Evolutionary conservation across 1,140 invertebrate genomes (phyloP), one percentile per base, ranked within the genome.

Genomic region (Cheumatopsyche charites): DNA sequence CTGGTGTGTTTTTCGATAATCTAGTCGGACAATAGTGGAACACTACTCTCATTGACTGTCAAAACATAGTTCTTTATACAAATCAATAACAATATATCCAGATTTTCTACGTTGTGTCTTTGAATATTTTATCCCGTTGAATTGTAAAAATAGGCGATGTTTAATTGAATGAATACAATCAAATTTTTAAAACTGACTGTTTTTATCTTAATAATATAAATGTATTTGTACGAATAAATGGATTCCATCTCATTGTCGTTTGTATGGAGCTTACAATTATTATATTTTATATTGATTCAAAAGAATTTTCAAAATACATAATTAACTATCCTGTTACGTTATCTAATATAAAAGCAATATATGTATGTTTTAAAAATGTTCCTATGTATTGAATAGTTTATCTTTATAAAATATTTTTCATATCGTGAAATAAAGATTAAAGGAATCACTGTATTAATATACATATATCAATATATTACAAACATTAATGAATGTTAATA

Each of bases 341-440:
- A 25, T 58, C 25, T 25, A 36, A 36, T 55, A 55, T 21, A 58
- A 58, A 58, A 58, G 19, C 55, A 58, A 58, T 58, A 58, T 52
- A 17, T 58, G 21, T 25, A 58, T 58, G 55, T 58, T 26, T 58
- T 58, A 21, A 58, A 25, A 58, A 58, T 26, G 55, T 58, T 58
- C 55, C 55, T 58, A 58, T 58, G 21, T 52, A 52, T 7, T 58
- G 55, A 58, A 58, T 58, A 58, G 55, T 58, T 19, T 58, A n/a
- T n/a, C n/a, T n/a, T n/a, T n/a, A 58, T 58, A 25, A 2, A 23
- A 58, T 58, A 26, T 52, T 52, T 58, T 58, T 58, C 55, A 58
- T 58, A 58, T 58, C 55, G 55, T 21, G 23, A 25, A 25, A 58
- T 58, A 58, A 26, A 25, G 13, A 12, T 58, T 7, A 58, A 58